These are phyloP conservation scores for Poecilia wingei DNA, from an alignment of 2,797 vertebrate species.

Conservation along the genomic window DNA sequence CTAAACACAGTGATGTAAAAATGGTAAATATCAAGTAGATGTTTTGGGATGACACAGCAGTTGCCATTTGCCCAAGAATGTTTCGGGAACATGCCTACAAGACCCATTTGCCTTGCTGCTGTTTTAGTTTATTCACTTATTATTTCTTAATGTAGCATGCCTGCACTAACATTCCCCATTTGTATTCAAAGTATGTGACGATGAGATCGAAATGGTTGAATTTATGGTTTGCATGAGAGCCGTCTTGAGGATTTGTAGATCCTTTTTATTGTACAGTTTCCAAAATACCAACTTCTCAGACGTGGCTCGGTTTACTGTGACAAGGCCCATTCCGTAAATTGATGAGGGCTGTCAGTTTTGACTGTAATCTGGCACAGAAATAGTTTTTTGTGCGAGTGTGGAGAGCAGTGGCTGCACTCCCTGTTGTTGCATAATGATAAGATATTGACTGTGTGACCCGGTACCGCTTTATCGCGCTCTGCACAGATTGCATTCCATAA, in stretches of 20 bases:
- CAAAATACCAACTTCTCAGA: slow-evolving; percentile 39
- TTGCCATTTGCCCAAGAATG: slow-evolving; percentile 20
- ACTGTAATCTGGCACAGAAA: slow-evolving; percentile 46
- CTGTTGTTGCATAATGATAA: slow-evolving; percentile 73
- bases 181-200: slow-evolving; percentile 56
- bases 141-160: slow-evolving; percentile 36
- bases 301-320: slow-evolving; percentile 36
- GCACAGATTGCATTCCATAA: slow-evolving; percentile 75
- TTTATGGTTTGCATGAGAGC: slow-evolving; percentile 36
- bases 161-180: slow-evolving; percentile 41
- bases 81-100: slow-evolving; percentile 38
- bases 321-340: slow-evolving; percentile 45
- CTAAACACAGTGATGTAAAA: slow-evolving; percentile 48
- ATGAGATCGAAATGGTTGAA: slow-evolving; percentile 42
- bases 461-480: slow-evolving; percentile 67
- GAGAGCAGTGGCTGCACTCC: slow-evolving; percentile 28
- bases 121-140: slow-evolving; percentile 53
- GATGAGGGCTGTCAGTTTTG: slow-evolving; percentile 47
- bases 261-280: slow-evolving; percentile 45
- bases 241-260: slow-evolving; percentile 37
- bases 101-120: slow-evolving; percentile 36
- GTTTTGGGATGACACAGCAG: slow-evolving; percentile 54
- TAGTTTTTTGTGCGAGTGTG: not conserved
- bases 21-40: slow-evolving; percentile 50
- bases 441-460: slow-evolving; percentile 75